Base-by-base conservation (phyloP, 2,888 invertebrate genomes). In the Apodemia mormo region DNA sequence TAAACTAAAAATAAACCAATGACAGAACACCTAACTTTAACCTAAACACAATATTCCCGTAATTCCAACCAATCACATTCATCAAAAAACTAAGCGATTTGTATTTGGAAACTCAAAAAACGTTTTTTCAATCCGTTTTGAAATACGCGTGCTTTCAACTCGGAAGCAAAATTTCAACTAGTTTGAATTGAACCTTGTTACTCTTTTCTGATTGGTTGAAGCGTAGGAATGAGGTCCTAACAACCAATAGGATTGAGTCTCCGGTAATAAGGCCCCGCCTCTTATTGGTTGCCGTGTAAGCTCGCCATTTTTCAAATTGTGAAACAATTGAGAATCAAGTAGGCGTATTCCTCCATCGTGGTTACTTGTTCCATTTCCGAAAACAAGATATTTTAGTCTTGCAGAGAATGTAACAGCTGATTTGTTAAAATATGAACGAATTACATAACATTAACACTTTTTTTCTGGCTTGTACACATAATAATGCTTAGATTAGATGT, bases 251-350 rank as follows among this genome's bases (percentile, higher is more conserved):
- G 74, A 72, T 74, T 14, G 70, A 68, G 70, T 78, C 76, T 73
- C 71, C 68, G 71, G 69, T 76, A 81, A 77, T 78, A 78, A 78
- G 78, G 90, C 83, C 79, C 81, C 92, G 92, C 92, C 92, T 92
- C 76, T 80, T 79, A 92, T 92, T 92, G 92, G 92, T 83, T 75
- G 82, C 75, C 76, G 82, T 76, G 80, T 78, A 78, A 76, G 83
- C 82, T 88, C 91, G 92, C 92, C 91, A 92, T 92, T 92, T 92
- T 92, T 89, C 88, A 89, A 85, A 81, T 85, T 81, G 81, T 83
- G 84, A 85, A 88, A 90, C 89, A 90, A 90, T 90, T 88, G 86
- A 82, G 79, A 82, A 86, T 85, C 83, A 79, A 88, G 89, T 90
- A 90, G 90, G 92, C 89, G 90, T 85, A 83, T 81, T 84, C 81